Evolutionary conservation across 2,888 invertebrate species (phyloP).

Genomic region (Amphipyra tragopoginis): DNA sequence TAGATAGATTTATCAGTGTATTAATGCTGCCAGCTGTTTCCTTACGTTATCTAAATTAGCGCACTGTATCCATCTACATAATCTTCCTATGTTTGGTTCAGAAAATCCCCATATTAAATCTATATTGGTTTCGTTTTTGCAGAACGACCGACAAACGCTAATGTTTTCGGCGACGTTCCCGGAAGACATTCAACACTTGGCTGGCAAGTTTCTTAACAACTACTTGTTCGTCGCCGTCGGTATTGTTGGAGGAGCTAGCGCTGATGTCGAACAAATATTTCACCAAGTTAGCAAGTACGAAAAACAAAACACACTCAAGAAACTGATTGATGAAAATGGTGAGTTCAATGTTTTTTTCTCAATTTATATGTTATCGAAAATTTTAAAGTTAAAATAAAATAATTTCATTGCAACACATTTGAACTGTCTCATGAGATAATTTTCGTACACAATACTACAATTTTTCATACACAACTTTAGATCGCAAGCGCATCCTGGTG

Average conservation of each 20-base stretch:
- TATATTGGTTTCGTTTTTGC: constrained; percentile 14
- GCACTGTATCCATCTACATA: too few species aligned
- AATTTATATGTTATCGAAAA: neutral
- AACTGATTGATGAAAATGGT: constrained; percentile 91
- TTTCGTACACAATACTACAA: neutral
- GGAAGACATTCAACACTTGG: constrained; percentile 97
- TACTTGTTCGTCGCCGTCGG: constrained; percentile 98
- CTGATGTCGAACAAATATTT: constrained; percentile 96
- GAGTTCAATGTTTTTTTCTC: constrained; percentile 36
- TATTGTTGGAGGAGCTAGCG: constrained; percentile 97
- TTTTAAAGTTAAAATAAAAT: neutral
- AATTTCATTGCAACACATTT: too few species aligned
- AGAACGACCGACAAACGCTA: constrained; percentile 97
- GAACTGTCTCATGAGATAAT: too few species aligned
- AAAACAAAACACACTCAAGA: constrained; percentile 93
- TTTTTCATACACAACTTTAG: constrained; percentile 59
- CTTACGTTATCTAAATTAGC: too few species aligned
- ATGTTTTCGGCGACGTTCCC: constrained; percentile 99
- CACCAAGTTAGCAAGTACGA: constrained; percentile 92
- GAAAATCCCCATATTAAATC: neutral
- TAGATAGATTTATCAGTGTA: too few species aligned
- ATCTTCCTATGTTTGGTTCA: too few species aligned
- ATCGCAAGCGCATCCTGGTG: constrained; percentile 91
- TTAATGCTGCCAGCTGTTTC: too few species aligned
- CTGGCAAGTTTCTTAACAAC: constrained; percentile 93